These are phyloP conservation scores for Quadroppia sp. DNA, from an alignment of 2,888 invertebrate species.

Conservation along the genomic window DNA sequence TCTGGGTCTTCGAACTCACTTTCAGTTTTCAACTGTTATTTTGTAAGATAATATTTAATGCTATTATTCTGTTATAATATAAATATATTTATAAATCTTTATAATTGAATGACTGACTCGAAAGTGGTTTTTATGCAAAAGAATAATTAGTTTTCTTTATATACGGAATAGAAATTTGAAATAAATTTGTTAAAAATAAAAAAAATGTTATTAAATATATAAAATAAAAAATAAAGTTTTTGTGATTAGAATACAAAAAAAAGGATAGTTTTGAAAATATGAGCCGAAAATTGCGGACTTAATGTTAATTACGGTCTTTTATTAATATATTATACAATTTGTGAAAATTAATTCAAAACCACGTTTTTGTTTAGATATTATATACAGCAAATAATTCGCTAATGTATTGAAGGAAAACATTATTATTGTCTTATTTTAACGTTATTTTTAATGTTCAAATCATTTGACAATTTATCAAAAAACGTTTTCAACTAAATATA, in stretches of 20 bases:
- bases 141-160: no score
- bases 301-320: neutral
- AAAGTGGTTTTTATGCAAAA: no score
- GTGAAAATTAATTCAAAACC: constrained; percentile 1
- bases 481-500: no score
- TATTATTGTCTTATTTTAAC: neutral
- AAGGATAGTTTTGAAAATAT: no score
- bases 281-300: neutral
- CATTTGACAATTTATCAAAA: neutral
- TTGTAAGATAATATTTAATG: constrained; percentile 5
- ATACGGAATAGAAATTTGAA: no score
- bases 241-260: neutral
- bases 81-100: no score
- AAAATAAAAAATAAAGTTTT: no score
- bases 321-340: neutral
- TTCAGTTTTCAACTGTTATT: constrained; percentile 6
- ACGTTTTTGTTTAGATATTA: neutral
- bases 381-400: neutral
- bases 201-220: no score
- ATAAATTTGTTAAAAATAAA: no score
- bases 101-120: no score
- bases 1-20: constrained; percentile 8
- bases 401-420: neutral
- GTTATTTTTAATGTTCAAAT: neutral
- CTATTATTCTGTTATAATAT: neutral